Base-by-base conservation (phyloP, 1,140 invertebrate species). In the Bombus soroeensis region DNA sequence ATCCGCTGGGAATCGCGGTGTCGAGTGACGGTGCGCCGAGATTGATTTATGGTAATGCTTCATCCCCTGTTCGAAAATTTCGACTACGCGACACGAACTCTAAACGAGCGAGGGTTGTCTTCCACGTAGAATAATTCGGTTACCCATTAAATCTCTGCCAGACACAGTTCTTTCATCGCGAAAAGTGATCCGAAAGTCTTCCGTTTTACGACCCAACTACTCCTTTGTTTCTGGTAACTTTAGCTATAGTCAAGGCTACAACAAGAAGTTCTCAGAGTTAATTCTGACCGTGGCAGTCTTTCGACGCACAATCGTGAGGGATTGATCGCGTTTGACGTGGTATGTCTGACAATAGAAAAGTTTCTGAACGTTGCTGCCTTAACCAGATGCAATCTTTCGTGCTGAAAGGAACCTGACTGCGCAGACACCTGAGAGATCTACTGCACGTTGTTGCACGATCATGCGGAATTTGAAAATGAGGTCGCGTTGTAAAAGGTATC, bases 1-100 rank as follows among this genome's bases (percentile, higher is more conserved):
- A 76, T 81, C 71, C 70, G 18, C 10, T 59, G 81, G 57, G 75
- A 57, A 70, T 83, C 81, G 47, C 43, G 81, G 53, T 64, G 76
- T 81, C 68, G 72, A 53, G 81, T 77, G 74, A 87, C 34, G 81
- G 47, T 10, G 22, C 37, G 34, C 3, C 78, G 25, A 43, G 74
- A 89, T 89, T 88, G 87, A 89, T 88, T 89, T 86, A 90, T 86
- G 78, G 85, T 82, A 82, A 88, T 78, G 64, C 66, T 64, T 6
- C 71, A 39, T 47, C 66, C 53, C 15, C 5, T 1, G 28, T 25
- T 68, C 34, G 34, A 64, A 41, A 62, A 62, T 76, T 66, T 28
- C 59, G 10, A 59, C 22, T 73, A 47, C 34, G 34, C 70, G n/a
- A 1, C n/a, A 53, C 47, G 13, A 39, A 73, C 4, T 15, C 70